A percentile compares a stretch with the other conserved stretches of the same genome.
Evolutionary conservation across 92 coral and sea anemone genomes (phyloP).

Genomic region (Porites cylindrica): DNA sequence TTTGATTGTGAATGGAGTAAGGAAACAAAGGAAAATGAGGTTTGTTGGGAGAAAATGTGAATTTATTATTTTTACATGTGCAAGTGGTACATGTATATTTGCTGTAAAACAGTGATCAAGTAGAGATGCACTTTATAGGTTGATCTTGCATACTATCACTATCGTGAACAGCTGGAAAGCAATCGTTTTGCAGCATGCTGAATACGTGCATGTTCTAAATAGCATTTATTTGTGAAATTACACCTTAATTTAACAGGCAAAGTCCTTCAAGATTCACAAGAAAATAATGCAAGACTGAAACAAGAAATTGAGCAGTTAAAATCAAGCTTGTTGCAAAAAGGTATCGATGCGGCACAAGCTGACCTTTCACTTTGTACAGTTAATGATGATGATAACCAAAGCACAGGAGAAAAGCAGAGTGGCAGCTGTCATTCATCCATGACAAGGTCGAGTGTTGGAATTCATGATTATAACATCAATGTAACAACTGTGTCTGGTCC

Average conservation of each 20-base stretch:
- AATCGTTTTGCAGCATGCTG: not conserved
- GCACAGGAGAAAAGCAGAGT: not conserved
- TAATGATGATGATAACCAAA: slow-evolving; percentile 18
- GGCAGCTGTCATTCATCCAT: not conserved
- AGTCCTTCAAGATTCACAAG: slow-evolving; percentile 88
- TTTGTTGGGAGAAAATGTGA: too few relatives aligned
- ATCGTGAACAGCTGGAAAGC: not conserved
- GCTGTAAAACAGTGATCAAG: too few relatives aligned
- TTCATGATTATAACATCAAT: slow-evolving; percentile 25
- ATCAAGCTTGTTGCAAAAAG: slow-evolving; percentile 10
- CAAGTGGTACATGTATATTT: too few relatives aligned
- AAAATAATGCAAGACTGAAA: slow-evolving; percentile 67
- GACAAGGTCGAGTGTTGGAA: not conserved
- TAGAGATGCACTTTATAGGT: too few relatives aligned
- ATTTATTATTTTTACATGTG: too few relatives aligned
- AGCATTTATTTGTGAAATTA: not conserved
- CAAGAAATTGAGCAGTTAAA: slow-evolving; percentile 67
- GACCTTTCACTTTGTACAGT: slow-evolving; percentile 14
- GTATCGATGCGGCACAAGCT: slow-evolving; percentile 24
- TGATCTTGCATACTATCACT: not conserved
- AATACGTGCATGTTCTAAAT: not conserved
- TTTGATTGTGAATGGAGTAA: too few relatives aligned
- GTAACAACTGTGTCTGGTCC: slow-evolving; percentile 45
- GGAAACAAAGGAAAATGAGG: too few relatives aligned
- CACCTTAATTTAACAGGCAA: slow-evolving; percentile 48